Conservation (phyloP, 2,888 invertebrate species). For the Apamea epomidion region DNA sequence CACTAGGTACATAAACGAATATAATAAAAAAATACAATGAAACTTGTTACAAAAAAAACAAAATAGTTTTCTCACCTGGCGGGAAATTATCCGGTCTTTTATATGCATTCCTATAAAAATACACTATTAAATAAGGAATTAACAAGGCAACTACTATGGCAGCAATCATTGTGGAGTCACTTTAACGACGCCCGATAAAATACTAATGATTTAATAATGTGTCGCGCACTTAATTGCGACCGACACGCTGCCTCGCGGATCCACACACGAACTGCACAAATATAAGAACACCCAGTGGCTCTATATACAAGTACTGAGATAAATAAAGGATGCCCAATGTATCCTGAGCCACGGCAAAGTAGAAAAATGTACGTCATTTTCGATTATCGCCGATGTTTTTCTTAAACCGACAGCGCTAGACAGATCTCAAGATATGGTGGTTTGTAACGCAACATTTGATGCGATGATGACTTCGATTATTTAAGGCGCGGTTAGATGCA, state of each 20-base stretch:
- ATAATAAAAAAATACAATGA: neutral
- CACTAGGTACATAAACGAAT: neutral
- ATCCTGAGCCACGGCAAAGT: slow-evolving; percentile 17
- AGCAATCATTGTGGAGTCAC: slow-evolving; percentile 73
- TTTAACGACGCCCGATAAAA: slow-evolving; percentile 6
- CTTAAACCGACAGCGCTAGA: neutral
- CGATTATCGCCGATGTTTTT: neutral
- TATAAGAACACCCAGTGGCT: slow-evolving; percentile 6
- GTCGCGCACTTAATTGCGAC: slow-evolving; percentile 19
- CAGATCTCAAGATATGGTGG: neutral
- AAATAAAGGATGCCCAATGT: slow-evolving; percentile 30
- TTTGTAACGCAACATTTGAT: neutral
- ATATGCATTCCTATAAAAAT: slow-evolving; percentile 82
- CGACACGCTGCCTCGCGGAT: neutral
- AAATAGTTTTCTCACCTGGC: slow-evolving; percentile 86
- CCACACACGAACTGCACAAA: slow-evolving; percentile 34
- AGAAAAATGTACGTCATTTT: neutral
- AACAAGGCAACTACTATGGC: slow-evolving; percentile 76
- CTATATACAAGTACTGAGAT: slow-evolving; percentile 24
- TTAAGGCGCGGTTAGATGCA: too few species aligned
- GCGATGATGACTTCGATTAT: slow-evolving; percentile 3
- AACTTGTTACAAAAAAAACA: neutral
- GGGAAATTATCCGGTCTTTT: slow-evolving; percentile 89
- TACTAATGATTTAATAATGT: slow-evolving; percentile 18
- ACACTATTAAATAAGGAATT: slow-evolving; percentile 74